Percentiles rank a stretch among this genome's conserved stretches.
These are phyloP conservation scores for Chiloscyllium plagiosum DNA, from an alignment of 2,113 vertebrate species.

Conservation along the genomic window DNA sequence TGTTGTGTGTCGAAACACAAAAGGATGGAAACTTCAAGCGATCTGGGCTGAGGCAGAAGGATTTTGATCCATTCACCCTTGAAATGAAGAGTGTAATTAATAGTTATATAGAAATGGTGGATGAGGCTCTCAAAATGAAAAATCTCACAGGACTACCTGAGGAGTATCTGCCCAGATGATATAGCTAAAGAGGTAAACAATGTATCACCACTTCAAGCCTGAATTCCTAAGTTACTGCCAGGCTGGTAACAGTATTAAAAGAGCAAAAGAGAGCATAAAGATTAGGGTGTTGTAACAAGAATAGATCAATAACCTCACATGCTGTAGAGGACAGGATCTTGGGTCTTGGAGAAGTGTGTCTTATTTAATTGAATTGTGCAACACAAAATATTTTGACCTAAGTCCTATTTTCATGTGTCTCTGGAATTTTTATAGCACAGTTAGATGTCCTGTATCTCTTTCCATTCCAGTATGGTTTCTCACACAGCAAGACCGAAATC, in stretches of 20 bases:
- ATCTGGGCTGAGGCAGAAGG: constrained; percentile 52
- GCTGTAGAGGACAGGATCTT: background rate
- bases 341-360: background rate
- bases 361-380: background rate
- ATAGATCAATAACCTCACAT: constrained; percentile 8
- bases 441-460: background rate
- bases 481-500: background rate
- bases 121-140: constrained; percentile 63
- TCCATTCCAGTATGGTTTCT: background rate
- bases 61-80: constrained; percentile 71
- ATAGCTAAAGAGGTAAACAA: constrained; percentile 10
- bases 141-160: constrained; percentile 69
- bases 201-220: background rate
- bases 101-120: constrained; percentile 69
- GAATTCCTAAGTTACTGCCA: background rate
- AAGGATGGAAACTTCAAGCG: constrained; percentile 77
- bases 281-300: background rate
- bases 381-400: background rate
- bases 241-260: background rate
- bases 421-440: constrained; percentile 18
- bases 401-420: background rate
- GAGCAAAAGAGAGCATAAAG: background rate
- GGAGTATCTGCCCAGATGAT: constrained; percentile 78
- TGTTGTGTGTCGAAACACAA: constrained; percentile 77
- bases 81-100: constrained; percentile 74